Percentiles rank a stretch among this genome's conserved stretches.
Evolutionary conservation across 92 coral and sea anemone species (phyloP).

Genomic region (Siderastrea siderea): DNA sequence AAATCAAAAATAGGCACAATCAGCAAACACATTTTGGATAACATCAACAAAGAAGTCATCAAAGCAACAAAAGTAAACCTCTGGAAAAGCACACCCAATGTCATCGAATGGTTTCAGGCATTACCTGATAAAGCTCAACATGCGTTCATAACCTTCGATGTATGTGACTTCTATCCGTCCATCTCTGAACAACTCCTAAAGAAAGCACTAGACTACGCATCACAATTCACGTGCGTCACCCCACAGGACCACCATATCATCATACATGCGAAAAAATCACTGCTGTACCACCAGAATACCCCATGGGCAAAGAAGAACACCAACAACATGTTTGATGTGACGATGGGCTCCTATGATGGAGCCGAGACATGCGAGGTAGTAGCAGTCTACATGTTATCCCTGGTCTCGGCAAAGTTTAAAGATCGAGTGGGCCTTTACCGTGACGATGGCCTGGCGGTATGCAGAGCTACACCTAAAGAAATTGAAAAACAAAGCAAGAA

Average conservation of each 20-base stretch:
- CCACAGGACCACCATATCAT: background rate
- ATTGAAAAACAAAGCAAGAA: too few relatives aligned
- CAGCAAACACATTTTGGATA: too few relatives aligned
- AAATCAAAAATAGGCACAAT: too few relatives aligned
- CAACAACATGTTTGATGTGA: constrained; percentile 2
- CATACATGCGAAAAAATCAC: background rate
- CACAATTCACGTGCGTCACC: background rate
- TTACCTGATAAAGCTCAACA: constrained; percentile 2
- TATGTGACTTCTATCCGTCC: constrained; percentile 29
- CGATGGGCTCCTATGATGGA: constrained; percentile 31
- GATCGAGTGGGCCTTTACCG: constrained; percentile 36
- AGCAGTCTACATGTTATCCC: constrained; percentile 12
- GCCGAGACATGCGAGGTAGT: constrained; percentile 34
- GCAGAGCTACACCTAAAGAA: too few relatives aligned
- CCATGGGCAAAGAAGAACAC: constrained; percentile 31
- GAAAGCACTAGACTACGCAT: constrained; percentile 9
- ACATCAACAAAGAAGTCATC: background rate
- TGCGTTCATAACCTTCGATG: constrained; percentile 12
- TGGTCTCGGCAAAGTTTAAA: constrained; percentile 20
- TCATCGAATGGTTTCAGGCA: constrained; percentile 25
- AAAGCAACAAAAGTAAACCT: background rate
- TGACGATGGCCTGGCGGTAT: constrained; percentile 26
- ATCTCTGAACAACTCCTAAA: background rate
- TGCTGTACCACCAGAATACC: constrained; percentile 16
- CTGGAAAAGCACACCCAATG: constrained; percentile 25